A percentile compares a stretch with the other conserved stretches of the same genome.
Conservation (phyloP, 1,140 invertebrate species). For the Papilio xuthus region DNA sequence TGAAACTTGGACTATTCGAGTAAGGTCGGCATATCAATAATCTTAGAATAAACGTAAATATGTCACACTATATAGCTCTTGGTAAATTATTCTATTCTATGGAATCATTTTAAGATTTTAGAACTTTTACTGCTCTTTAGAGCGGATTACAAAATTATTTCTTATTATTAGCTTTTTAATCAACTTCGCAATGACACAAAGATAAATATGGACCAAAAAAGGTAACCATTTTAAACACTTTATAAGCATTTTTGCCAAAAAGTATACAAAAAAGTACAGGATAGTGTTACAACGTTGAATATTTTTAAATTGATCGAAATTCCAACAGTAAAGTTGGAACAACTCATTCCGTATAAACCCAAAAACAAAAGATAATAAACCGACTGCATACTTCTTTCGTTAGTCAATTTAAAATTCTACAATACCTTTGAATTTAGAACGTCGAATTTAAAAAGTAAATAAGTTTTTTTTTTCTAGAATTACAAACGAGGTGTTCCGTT, state of each 20-base stretch:
- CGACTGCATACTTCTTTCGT: constrained; percentile 9
- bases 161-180: too few relatives aligned
- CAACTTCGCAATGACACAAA: too few relatives aligned
- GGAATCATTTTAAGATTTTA: too few relatives aligned
- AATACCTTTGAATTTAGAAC: constrained; percentile 17
- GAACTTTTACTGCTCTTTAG: too few relatives aligned
- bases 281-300: neutral
- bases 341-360: neutral
- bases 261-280: neutral
- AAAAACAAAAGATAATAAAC: constrained; percentile 16
- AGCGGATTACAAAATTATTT: too few relatives aligned
- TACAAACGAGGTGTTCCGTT: constrained; percentile 13
- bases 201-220: neutral
- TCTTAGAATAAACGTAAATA: constrained; percentile 31
- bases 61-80: constrained; percentile 20
- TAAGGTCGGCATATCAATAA: constrained; percentile 30
- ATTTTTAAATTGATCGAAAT: constrained; percentile 23
- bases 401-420: constrained; percentile 7
- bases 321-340: constrained; percentile 7
- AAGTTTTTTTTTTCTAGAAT: constrained; percentile 12
- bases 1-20: neutral
- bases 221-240: neutral
- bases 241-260: neutral
- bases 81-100: neutral
- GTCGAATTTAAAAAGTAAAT: constrained; percentile 25